Evolutionary conservation across 1,140 invertebrate genomes (phyloP).

Genomic region (Neodiprion fabricii): DNA sequence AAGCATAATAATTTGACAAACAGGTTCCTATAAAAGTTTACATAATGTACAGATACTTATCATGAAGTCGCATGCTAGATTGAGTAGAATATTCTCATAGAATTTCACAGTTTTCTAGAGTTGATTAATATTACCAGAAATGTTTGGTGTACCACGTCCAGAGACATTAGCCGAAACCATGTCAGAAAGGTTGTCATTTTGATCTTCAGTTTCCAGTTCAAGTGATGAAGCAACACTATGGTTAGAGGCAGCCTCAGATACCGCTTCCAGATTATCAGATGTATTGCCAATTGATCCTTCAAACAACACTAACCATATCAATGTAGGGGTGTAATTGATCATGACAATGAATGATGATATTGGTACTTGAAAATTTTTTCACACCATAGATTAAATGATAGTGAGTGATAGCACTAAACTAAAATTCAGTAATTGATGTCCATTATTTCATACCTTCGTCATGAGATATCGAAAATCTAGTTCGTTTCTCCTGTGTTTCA

Average conservation of each 20-base stretch:
- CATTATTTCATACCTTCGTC: conserved; percentile 74
- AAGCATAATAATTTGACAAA: conserved; percentile 45
- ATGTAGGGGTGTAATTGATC: neutral
- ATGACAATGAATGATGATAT: neutral
- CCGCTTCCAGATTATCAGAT: conserved; percentile 92
- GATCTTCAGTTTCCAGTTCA: conserved; percentile 84
- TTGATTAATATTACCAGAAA: conserved; percentile 77
- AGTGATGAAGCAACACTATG: conserved; percentile 93
- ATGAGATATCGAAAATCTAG: conserved; percentile 84
- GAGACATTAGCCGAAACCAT: conserved; percentile 94
- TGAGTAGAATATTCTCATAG: conserved; percentile 15
- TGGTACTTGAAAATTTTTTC: neutral
- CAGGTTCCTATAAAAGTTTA: conserved; percentile 23
- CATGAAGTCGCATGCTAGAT: neutral
- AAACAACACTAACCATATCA: conserved; percentile 49
- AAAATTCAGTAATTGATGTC: neutral
- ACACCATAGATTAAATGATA: neutral
- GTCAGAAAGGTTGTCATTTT: conserved; percentile 93
- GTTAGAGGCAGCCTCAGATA: conserved; percentile 93
- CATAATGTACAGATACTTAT: conserved; percentile 23
- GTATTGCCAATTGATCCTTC: conserved; percentile 82
- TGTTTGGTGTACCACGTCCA: conserved; percentile 86
- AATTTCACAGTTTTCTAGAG: conserved; percentile 13
- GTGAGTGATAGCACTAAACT: neutral
- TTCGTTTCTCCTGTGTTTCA: conserved; percentile 64